Percentiles rank a stretch among this genome's conserved stretches.
phyloP scores from a whole-genome alignment of 2,113 vertebrate species.

The Otus sunia region DNA sequence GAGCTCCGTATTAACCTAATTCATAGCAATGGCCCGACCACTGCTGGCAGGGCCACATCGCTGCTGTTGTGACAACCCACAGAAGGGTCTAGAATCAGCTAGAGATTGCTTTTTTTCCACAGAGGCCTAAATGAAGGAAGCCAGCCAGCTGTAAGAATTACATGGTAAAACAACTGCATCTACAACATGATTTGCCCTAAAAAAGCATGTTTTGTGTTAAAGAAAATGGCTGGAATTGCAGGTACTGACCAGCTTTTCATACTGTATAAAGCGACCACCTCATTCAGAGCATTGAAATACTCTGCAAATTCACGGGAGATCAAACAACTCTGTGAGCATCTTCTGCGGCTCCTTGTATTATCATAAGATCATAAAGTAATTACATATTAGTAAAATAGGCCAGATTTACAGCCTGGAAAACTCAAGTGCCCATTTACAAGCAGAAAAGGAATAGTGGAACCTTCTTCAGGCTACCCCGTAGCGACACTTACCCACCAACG shows the following conservation, averaged over 20 bases:
- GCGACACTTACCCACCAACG: fast-evolving
- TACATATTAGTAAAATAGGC: neutral
- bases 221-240: neutral
- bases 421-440: neutral
- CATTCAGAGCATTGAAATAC: neutral
- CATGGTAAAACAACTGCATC: neutral
- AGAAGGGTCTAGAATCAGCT: slow-evolving; percentile 10
- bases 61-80: neutral
- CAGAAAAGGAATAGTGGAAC: neutral
- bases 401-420: neutral
- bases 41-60: neutral
- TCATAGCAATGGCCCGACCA: neutral
- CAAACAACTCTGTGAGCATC: fast-evolving
- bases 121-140: neutral
- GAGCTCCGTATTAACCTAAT: neutral
- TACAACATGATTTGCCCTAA: neutral
- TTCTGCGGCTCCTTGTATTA: neutral
- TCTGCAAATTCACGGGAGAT: neutral
- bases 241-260: neutral
- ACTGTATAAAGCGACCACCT: neutral
- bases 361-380: neutral
- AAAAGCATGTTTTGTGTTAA: fast-evolving
- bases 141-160: neutral
- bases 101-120: neutral
- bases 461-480: neutral